Evolutionary conservation across 2,888 invertebrate species (phyloP), one percentile per base, ranked within the genome.

Genomic region (Cataglyphis cursor): DNA sequence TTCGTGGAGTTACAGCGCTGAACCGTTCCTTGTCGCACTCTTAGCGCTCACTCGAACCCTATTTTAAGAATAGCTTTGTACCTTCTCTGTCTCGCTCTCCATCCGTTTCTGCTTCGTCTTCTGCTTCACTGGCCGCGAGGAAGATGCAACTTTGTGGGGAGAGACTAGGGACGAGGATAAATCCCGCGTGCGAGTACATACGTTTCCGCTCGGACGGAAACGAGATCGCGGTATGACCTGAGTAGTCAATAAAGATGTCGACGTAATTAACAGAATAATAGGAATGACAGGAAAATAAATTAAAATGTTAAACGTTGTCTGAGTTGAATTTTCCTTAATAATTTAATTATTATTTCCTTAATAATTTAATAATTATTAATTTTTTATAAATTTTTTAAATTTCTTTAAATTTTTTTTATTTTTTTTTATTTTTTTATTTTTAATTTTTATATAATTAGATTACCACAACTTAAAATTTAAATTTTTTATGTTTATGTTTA

Each of bases 61-160:
- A 95, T 94, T 94, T 95, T 95, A 94, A 95, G 94, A 94, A 94
- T 94, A 94, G 93, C 93, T 93, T 93, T 89, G 89, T 92, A 88
- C 85, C 86, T 87, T 91, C 90, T 91, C 89, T 85, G 75, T 89
- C 90, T 82, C 81, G 72, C 83, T 73, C 64, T 61, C 81, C 75
- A 68, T 62, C 15, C 68, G 54, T 38, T 28, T 66, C 41, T 57
- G 41, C 44, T 24, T 64, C 65, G 44, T 64, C 76, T 76, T 78
- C 65, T 41, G 51, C 57, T 76, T 38, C 48, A 24, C 18, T 35
- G 35, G 54, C 24, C 35, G 24, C 44, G 66, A 76, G 38, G 24
- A 38, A 66, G 51, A 66, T 57, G 59, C 31, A 21, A 15, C 18
- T 59, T 41, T 18, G 31, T 72, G 18, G 21, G 41, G 41, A 38